Evolutionary conservation across 2,888 invertebrate genomes (phyloP).

Genomic region (Drosophila limbata): DNA sequence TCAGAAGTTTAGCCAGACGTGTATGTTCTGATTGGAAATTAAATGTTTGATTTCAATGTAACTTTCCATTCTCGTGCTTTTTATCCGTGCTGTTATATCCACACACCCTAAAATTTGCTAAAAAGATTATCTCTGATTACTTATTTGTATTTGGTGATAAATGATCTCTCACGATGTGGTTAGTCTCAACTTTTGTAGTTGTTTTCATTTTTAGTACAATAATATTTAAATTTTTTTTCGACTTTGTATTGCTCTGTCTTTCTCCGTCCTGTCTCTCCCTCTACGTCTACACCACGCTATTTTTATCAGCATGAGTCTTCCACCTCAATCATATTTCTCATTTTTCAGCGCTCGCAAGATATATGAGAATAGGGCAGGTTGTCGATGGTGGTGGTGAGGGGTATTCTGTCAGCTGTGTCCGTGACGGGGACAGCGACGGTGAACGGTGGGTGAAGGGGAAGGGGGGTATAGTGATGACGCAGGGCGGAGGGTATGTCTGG

Average conservation of each 20-base stretch:
- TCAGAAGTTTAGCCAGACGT: not conserved
- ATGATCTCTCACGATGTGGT: slow-evolving; percentile 47
- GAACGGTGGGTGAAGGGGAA: not conserved
- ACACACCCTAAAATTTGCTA: too few relatives aligned
- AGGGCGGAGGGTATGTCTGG: slow-evolving; percentile 12
- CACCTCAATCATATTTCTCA: slow-evolving; percentile 79
- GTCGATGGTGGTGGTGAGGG: slow-evolving; percentile 3
- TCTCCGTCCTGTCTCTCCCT: slow-evolving; percentile 12
- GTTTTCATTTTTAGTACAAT: slow-evolving; percentile 65
- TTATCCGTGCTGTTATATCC: not conserved
- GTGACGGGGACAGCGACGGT: slow-evolving; percentile 45
- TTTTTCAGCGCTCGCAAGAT: slow-evolving; percentile 67
- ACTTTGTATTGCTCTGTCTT: slow-evolving; percentile 28
- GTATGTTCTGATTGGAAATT: slow-evolving; percentile 9
- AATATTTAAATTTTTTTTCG: slow-evolving; percentile 63
- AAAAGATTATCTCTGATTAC: too few relatives aligned
- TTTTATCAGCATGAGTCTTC: slow-evolving; percentile 73
- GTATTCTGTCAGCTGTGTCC: slow-evolving; percentile 41
- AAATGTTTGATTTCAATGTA: not conserved
- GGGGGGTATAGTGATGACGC: not conserved
- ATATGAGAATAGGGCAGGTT: slow-evolving; percentile 37
- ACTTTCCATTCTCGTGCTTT: not conserved
- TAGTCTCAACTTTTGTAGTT: slow-evolving; percentile 41
- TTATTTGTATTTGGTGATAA: slow-evolving; percentile 16
- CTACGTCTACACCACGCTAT: slow-evolving; percentile 59